Conservation (phyloP, 2,797 vertebrate genomes). For the Bucorvus abyssinicus region DNA sequence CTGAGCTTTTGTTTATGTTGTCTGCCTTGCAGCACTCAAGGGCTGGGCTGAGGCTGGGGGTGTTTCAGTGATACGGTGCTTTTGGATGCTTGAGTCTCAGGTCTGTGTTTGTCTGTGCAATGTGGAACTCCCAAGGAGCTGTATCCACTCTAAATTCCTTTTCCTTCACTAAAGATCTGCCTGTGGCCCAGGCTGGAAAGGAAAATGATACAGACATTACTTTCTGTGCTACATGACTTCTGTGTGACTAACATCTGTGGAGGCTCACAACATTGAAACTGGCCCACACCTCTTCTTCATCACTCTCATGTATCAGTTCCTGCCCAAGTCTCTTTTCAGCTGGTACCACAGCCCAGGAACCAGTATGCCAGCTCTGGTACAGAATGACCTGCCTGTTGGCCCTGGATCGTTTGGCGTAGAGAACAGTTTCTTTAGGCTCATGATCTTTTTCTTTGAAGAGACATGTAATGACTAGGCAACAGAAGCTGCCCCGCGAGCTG, state of each 20-base stretch:
- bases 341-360: background rate
- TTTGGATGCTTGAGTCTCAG: background rate
- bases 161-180: background rate
- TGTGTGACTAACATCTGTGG: background rate
- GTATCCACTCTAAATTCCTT: background rate
- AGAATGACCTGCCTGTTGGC: background rate
- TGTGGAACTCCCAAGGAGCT: background rate
- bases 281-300: background rate
- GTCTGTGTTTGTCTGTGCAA: background rate
- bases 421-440: background rate
- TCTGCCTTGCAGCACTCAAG: background rate
- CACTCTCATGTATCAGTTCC: fast-evolving
- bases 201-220: background rate
- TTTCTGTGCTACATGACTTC: background rate
- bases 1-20: constrained; percentile 25
- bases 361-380: background rate
- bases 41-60: background rate
- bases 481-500: background rate
- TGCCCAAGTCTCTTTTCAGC: background rate
- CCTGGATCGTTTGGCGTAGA: background rate
- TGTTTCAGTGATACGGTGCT: background rate
- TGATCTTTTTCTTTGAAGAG: background rate
- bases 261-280: background rate
- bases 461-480: background rate
- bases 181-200: background rate